Percentiles rank a stretch among this genome's conserved stretches.
Evolutionary conservation across 2,113 vertebrate species (phyloP).

Genomic region (Rallus limicola): DNA sequence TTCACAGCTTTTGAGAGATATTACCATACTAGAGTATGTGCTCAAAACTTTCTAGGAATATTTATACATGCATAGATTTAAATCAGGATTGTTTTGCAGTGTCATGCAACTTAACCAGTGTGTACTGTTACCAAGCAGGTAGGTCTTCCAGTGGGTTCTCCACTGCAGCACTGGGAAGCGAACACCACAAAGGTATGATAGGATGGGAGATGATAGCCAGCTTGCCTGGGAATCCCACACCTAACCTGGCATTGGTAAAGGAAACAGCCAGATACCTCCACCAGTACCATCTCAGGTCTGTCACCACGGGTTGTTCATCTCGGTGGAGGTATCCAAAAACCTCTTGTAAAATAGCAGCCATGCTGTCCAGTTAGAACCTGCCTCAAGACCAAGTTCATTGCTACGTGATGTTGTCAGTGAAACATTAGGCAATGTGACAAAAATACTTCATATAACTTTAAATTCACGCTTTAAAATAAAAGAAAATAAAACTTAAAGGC

Average conservation of each 20-base stretch:
- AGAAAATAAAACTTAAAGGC: neutral
- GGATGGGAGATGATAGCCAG: neutral
- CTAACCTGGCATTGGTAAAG: neutral
- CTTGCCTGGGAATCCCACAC: neutral
- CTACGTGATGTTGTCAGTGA: neutral
- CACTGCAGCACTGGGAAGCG: neutral
- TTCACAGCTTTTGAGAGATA: neutral
- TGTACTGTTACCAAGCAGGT: fast-evolving
- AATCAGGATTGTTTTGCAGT: neutral
- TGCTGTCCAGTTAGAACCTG: neutral
- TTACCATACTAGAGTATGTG: neutral
- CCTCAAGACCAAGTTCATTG: fast-evolving
- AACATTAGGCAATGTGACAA: neutral
- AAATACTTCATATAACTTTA: neutral
- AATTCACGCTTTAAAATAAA: neutral
- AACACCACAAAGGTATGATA: neutral
- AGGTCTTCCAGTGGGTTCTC: neutral
- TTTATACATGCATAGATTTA: neutral
- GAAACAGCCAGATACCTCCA: fast-evolving
- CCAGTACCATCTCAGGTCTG: neutral
- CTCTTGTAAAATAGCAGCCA: neutral
- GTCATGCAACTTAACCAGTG: neutral
- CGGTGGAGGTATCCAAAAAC: neutral
- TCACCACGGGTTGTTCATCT: neutral
- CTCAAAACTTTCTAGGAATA: neutral